Evolutionary conservation across 2,113 vertebrate species (phyloP).

Genomic region (Clarias macrocephalus): DNA sequence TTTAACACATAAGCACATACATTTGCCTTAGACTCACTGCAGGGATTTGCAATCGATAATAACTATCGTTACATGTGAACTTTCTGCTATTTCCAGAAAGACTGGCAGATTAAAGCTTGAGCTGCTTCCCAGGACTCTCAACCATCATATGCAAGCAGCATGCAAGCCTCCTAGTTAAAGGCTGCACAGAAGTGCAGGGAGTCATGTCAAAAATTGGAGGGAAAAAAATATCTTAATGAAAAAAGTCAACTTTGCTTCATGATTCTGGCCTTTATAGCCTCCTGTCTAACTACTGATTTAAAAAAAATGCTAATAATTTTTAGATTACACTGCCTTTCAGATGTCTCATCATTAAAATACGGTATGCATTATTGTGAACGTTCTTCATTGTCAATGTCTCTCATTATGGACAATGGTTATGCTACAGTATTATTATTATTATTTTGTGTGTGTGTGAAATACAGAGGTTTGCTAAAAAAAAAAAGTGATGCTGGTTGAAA

Average conservation of each 20-base stretch:
- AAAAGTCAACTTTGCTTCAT: neutral
- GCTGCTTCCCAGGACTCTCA: neutral
- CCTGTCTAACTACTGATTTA: neutral
- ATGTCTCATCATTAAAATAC: neutral
- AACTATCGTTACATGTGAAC: neutral
- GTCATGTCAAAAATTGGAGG: neutral
- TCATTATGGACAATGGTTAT: neutral
- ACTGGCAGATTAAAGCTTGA: neutral
- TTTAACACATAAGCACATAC: neutral
- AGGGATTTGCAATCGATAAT: neutral
- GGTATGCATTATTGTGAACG: neutral
- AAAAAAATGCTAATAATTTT: neutral
- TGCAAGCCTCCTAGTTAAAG: neutral
- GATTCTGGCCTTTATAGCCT: neutral
- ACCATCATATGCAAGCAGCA: neutral
- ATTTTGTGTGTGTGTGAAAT: neutral
- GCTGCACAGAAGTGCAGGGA: too few species aligned
- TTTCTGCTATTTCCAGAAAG: neutral
- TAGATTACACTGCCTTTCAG: neutral
- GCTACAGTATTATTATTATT: neutral
- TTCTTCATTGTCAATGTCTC: neutral
- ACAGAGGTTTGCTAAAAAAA: neutral
- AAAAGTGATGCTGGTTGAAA: slow-evolving; percentile 19
- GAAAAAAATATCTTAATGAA: neutral
- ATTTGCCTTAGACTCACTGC: neutral